phyloP scores from a whole-genome alignment of 2,797 vertebrate species.

The Sparidentex hasta region DNA sequence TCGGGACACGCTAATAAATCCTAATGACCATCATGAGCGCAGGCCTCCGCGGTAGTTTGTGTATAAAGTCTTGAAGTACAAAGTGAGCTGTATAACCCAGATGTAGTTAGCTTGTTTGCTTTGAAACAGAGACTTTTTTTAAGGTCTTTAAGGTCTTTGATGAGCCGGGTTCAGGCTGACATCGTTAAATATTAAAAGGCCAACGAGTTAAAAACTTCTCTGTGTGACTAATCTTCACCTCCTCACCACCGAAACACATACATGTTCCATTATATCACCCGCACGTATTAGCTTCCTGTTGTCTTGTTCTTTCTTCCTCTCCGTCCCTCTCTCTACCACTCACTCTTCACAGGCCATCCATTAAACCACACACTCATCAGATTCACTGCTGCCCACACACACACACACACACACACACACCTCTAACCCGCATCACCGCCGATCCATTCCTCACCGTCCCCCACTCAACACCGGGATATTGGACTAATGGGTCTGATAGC shows the following conservation, averaged over 20 bases:
- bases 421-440: constrained; percentile 50
- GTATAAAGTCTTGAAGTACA: neutral
- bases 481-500: constrained; percentile 73
- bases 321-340: constrained; percentile 29
- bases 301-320: constrained; percentile 44
- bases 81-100: neutral
- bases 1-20: neutral
- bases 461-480: constrained; percentile 66
- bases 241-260: neutral
- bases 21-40: neutral
- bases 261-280: neutral
- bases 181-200: neutral
- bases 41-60: neutral
- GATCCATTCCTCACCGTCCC: constrained; percentile 71
- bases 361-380: constrained; percentile 68
- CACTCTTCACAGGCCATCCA: constrained; percentile 61
- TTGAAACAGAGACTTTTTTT: neutral
- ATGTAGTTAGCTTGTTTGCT: neutral
- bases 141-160: neutral
- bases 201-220: neutral
- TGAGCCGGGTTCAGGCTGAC: neutral
- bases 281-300: constrained; percentile 17
- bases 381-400: constrained; percentile 49
- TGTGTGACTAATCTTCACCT: neutral
- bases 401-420: constrained; percentile 49